Percentiles rank a stretch among this genome's conserved stretches.
Conservation (phyloP, 2,797 vertebrate species). For the Meriones psammophilus region DNA sequence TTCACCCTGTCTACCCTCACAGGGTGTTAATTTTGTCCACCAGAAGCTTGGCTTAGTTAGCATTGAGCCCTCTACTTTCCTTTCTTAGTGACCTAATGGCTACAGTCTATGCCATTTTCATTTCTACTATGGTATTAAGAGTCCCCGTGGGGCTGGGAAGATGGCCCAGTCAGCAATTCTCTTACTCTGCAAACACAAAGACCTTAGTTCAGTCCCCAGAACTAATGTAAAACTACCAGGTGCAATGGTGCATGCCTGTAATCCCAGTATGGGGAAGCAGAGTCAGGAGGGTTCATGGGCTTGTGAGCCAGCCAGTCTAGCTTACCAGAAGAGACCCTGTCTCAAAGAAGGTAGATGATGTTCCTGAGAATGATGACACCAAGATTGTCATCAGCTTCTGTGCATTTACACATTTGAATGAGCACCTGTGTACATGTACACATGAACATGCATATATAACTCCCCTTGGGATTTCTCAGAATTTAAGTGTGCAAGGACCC, state of each 20-base stretch:
- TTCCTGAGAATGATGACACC: neutral
- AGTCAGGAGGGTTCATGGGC: neutral
- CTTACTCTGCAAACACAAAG: neutral
- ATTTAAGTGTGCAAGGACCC: neutral
- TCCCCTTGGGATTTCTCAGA: neutral
- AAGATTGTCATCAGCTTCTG: neutral
- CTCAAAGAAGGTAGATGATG: neutral
- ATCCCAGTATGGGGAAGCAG: neutral
- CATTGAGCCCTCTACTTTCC: neutral
- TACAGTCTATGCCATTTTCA: neutral
- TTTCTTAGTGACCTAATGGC: neutral
- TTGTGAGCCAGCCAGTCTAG: neutral
- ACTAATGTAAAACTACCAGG: neutral
- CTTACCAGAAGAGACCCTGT: neutral
- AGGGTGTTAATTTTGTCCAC: neutral
- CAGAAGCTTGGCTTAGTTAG: neutral
- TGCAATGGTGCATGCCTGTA: neutral
- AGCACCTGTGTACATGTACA: neutral
- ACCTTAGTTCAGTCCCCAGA: neutral
- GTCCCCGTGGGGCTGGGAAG: no score
- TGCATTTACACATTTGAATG: neutral
- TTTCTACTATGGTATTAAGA: neutral
- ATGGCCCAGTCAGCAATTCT: neutral
- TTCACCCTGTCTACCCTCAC: fast-evolving
- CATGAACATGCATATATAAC: neutral